Evolutionary conservation across 2,113 vertebrate genomes (phyloP).

Genomic region (Thomomys bottae): DNA sequence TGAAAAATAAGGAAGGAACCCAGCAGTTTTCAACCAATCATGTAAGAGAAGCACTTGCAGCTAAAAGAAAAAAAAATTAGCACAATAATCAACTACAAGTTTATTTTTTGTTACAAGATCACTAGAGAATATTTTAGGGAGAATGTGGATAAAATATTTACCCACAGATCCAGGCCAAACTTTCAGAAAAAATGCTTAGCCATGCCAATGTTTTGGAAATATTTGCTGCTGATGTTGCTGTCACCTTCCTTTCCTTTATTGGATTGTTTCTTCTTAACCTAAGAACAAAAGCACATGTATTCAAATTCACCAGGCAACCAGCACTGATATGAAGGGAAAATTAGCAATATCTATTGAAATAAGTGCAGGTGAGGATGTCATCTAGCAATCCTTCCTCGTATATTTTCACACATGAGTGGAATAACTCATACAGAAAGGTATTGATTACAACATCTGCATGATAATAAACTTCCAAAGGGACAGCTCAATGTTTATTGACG

Average conservation of each 20-base stretch:
- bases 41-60: neutral
- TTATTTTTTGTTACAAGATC: neutral
- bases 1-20: neutral
- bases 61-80: neutral
- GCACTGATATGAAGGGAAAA: neutral
- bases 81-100: rapidly evolving
- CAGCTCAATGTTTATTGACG: neutral
- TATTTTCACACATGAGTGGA: slow-evolving; percentile 11
- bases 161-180: neutral
- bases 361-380: neutral
- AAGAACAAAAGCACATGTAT: neutral
- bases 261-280: neutral
- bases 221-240: neutral
- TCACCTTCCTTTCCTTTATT: neutral
- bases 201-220: neutral
- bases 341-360: neutral
- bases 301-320: neutral
- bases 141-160: neutral
- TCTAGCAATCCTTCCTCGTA: neutral
- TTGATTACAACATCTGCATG: neutral
- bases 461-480: neutral
- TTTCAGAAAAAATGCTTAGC: neutral
- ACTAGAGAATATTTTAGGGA: neutral
- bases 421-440: neutral
- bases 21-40: neutral